Evolutionary conservation across 2,797 vertebrate genomes (phyloP), one percentile per base, ranked within the genome.

Genomic region (Alauda arvensis): DNA sequence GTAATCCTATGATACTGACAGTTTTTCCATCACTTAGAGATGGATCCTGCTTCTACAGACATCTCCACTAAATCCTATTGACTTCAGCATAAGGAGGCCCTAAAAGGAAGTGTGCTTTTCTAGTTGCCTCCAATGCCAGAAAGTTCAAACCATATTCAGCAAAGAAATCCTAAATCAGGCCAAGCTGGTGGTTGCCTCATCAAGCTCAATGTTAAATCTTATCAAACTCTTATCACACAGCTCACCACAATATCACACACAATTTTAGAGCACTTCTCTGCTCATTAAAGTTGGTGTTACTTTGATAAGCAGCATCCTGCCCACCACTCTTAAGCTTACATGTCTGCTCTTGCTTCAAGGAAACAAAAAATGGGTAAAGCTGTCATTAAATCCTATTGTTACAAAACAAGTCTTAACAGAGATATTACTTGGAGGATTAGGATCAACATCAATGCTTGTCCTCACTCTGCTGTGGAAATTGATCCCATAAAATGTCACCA

Each of bases 1-100:
- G 63, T 18, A 74, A 87, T 69, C 67, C 62, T 84, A 76, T 21
- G 45, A 79, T 13, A 86, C 3, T 52, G 57, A 78, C 67, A 77
- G 42, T 89, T 77, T 89, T 85, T 84, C 83, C 79, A 85, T 84
- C 83, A 78, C 33, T 83, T n/a, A 79, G 42, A 74, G 53, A 75
- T 55, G 67, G 90, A 92, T 77, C 83, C 91, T 95, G 88, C 83
- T 90, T 78, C 85, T 88, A 85, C 88, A 91, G 40, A 93, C 93
- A 94, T 90, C 84, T 85, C 46, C 19, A 34, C 39, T 29, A 87
- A 84, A 92, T 59, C 43, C 59, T 34, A 77, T 2, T 53, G 33
- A n/a, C 56, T 92, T 87, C 57, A 74, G 79, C 3, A 1, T 16
- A 46, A 62, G 70, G 43, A 85, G 34, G 69, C 39, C 37, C 55